Evolutionary conservation across 2,113 vertebrate species (phyloP), one percentile per base, ranked within the genome.

Genomic region (Centropristis striata): DNA sequence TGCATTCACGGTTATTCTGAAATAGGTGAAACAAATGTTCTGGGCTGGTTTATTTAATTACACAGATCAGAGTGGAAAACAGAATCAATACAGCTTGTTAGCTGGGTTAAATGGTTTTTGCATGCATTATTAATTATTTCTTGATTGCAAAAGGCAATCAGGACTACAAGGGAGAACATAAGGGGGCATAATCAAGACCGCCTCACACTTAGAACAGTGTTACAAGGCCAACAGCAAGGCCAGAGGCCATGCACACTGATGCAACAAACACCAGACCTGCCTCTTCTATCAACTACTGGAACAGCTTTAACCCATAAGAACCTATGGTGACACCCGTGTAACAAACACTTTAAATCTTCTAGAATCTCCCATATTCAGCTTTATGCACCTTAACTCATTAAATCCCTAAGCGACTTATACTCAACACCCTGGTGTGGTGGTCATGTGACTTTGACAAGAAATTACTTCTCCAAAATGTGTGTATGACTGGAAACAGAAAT

Each of bases 51-150:
- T 76, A 64, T 79, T 72, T 49, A 53, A 65, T 63, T 76, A 59
- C 36, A 78, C 4, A 4, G 25, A 21, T 58, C 21, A 46, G 16
- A 79, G 21, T 39, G 49, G 50, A 68, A 23, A 78, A 65, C 7
- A 54, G 4, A 63, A 63, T 80, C 53, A 44, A 68, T 53, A 27
- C 8, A 64, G 53, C 53, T 84, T 63, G 41, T 85, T 69, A 32
- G 61, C 44, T 16, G 15, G 66, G 32, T 72, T 46, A 16, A 76
- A 82, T 20, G 32, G 32, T 54, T 80, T 60, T 60, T 73, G 27
- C 27, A 28, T 27, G 21, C 50, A 44, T 79, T 76, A 59, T 28
- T 51, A 44, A 44, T 79, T 76, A 59, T 28, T 51, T 46, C 6
- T 68, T 64, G 39, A 49, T 1, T 28, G 50, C 21, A 64, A 81